Evolutionary conservation across 2,113 vertebrate species (phyloP).

Genomic region (Sander lucioperca): DNA sequence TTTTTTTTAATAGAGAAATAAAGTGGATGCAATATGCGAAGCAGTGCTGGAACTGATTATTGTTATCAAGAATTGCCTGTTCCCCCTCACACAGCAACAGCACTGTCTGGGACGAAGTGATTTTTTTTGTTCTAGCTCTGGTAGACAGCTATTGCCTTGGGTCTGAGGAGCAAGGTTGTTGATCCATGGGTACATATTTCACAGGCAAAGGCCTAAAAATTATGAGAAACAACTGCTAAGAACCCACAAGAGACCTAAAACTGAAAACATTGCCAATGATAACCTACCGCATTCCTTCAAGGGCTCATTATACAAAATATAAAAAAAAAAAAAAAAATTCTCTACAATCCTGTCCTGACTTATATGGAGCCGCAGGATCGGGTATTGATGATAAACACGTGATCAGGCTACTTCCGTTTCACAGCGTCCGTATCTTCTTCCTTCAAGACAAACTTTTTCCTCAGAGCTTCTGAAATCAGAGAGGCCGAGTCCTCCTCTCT

Average conservation of each 20-base stretch:
- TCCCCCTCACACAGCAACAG: conserved; percentile 23
- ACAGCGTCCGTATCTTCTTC: conserved; percentile 88
- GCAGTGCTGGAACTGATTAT: conserved; percentile 30
- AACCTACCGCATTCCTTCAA: conserved; percentile 3
- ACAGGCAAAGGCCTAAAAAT: conserved; percentile 75
- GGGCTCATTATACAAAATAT: conserved; percentile 10
- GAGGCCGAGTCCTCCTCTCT: conserved; percentile 93
- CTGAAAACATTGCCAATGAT: conserved; percentile 7
- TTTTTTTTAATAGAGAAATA: conserved; percentile 16
- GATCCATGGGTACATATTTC: conserved; percentile 74
- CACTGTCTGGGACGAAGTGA: conserved; percentile 34
- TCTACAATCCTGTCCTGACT: conserved; percentile 47
- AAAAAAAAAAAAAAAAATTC: neutral
- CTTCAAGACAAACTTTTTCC: conserved; percentile 94
- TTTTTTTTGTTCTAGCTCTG: conserved; percentile 54
- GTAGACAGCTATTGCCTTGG: conserved; percentile 51
- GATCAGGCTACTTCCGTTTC: conserved; percentile 82
- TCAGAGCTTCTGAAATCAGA: conserved; percentile 94
- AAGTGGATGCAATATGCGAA: conserved; percentile 13
- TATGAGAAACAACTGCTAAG: conserved; percentile 44
- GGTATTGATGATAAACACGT: conserved; percentile 14
- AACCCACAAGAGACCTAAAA: conserved; percentile 26
- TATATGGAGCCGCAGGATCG: conserved; percentile 71
- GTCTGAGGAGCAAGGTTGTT: conserved; percentile 55
- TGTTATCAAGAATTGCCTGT: conserved; percentile 19